These are phyloP conservation scores for Boloria euphrosyne DNA, from an alignment of 2,888 invertebrate species.

Conservation along the genomic window DNA sequence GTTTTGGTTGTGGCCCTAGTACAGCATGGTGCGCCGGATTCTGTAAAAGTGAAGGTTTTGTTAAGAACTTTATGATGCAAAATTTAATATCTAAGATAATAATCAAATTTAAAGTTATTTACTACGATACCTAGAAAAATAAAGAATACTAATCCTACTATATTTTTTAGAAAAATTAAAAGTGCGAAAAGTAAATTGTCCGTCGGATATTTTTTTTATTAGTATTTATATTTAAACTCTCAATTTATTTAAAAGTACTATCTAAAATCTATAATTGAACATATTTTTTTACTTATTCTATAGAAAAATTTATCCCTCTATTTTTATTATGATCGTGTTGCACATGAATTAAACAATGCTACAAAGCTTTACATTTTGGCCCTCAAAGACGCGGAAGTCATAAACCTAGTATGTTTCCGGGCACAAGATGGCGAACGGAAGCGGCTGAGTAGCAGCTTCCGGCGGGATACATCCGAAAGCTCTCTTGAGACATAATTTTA, in stretches of 20 bases:
- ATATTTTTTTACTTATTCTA: background rate
- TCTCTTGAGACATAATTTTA: constrained; percentile 46
- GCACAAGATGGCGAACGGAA: constrained; percentile 74
- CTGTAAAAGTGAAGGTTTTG: constrained; percentile 59
- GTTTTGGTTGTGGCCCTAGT: constrained; percentile 58
- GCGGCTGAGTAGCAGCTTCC: constrained; percentile 64
- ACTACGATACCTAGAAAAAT: too few relatives aligned
- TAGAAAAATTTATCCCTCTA: background rate
- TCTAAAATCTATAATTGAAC: too few relatives aligned
- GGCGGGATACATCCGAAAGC: constrained; percentile 60
- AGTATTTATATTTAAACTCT: too few relatives aligned
- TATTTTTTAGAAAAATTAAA: too few relatives aligned
- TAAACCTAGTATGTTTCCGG: constrained; percentile 64
- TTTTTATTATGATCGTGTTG: background rate
- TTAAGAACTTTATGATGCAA: too few relatives aligned
- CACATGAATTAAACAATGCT: constrained; percentile 11
- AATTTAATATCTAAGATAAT: too few relatives aligned
- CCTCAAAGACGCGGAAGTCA: constrained; percentile 64
- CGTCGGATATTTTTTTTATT: too few relatives aligned
- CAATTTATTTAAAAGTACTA: too few relatives aligned
- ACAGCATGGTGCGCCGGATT: constrained; percentile 65
- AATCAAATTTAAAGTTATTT: too few relatives aligned
- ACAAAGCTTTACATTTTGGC: constrained; percentile 43
- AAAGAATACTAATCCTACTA: too few relatives aligned
- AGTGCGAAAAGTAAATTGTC: too few relatives aligned